phyloP scores from a whole-genome alignment of 2,797 vertebrate genomes.

The Orientallactaga sibirica region DNA sequence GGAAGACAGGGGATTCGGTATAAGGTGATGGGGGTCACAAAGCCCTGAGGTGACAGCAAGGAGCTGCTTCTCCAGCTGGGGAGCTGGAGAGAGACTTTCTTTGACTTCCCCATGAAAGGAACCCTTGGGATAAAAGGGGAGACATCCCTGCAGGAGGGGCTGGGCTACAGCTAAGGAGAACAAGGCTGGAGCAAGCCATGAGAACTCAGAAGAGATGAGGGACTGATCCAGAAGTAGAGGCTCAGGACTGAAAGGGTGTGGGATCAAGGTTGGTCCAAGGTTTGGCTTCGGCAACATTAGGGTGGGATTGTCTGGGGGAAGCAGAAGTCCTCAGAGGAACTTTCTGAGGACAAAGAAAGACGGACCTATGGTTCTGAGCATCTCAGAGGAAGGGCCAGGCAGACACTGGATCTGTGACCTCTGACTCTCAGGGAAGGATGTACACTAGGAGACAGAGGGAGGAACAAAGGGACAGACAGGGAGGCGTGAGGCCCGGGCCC shows the following conservation, averaged over 20 bases:
- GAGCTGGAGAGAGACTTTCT: not conserved
- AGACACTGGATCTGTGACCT: not conserved
- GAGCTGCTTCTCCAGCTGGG: not conserved
- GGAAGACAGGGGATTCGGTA: fast-evolving
- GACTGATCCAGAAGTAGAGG: not conserved
- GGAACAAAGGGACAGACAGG: too few species aligned
- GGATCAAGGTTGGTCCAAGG: not conserved
- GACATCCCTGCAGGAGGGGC: not conserved
- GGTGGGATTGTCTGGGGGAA: not conserved
- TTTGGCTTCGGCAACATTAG: not conserved
- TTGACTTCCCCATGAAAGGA: not conserved
- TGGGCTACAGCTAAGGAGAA: too few species aligned
- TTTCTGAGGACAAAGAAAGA: not conserved
- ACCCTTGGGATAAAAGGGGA: not conserved
- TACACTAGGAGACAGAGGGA: not conserved
- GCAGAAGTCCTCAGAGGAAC: too few species aligned
- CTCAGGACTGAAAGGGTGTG: not conserved
- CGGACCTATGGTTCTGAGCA: not conserved
- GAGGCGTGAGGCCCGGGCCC: not conserved
- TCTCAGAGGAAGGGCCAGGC: not conserved
- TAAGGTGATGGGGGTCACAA: not conserved
- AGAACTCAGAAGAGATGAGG: not conserved
- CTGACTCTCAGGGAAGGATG: not conserved
- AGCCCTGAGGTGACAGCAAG: not conserved
- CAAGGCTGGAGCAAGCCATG: not conserved